Evolutionary conservation across 2,797 vertebrate genomes (phyloP).

Genomic region (Semaprochilodus insignis): DNA sequence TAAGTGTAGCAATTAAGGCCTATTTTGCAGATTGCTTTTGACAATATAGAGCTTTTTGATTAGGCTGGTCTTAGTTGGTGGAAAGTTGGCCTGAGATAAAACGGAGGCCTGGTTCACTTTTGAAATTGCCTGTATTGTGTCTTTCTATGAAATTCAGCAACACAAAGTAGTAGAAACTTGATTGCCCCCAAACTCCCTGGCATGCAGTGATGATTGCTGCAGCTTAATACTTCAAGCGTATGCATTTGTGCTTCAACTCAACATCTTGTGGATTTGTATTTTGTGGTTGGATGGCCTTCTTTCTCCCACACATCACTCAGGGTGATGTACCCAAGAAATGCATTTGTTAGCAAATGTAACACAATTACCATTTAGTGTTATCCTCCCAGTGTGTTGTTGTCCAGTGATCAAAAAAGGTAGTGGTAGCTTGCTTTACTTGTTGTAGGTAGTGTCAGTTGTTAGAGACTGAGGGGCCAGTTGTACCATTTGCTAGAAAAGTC

Average conservation of each 20-base stretch:
- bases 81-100: constrained; percentile 55
- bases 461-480: too few species aligned
- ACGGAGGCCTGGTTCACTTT: not conserved
- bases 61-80: constrained; percentile 69
- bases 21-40: constrained; percentile 77
- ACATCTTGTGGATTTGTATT: not conserved
- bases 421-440: too few species aligned
- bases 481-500: too few species aligned
- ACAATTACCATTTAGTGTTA: too few species aligned
- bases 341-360: too few species aligned
- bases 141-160: not conserved
- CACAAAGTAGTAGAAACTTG: not conserved
- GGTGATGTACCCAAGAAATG: too few species aligned
- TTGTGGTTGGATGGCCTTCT: too few species aligned
- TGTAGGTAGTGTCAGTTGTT: too few species aligned
- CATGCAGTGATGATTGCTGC: not conserved
- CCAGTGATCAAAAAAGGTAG: too few species aligned
- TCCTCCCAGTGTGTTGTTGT: too few species aligned
- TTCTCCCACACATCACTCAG: too few species aligned
- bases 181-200: not conserved
- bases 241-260: not conserved
- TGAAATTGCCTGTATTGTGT: not conserved
- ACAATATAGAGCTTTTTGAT: constrained; percentile 71
- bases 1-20: constrained; percentile 81
- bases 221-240: not conserved